phyloP scores from a whole-genome alignment of 2,888 invertebrate species.

The Sialis lutaria region DNA sequence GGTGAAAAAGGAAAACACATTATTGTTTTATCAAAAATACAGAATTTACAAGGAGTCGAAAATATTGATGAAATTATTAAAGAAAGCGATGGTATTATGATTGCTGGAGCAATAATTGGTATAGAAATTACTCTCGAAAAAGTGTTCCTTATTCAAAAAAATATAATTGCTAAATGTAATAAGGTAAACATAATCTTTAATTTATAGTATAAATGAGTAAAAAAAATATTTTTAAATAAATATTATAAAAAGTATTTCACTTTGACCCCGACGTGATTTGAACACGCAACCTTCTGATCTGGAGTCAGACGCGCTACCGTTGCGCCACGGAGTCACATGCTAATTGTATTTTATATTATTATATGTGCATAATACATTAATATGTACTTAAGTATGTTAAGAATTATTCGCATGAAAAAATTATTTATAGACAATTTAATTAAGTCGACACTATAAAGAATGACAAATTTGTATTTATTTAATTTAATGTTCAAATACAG shows the following conservation, averaged over 20 bases:
- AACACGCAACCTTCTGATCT: constrained; percentile 97
- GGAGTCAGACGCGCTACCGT: constrained; percentile 97
- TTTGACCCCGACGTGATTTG: constrained; percentile 90
- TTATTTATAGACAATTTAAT: neutral
- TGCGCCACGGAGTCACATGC: constrained; percentile 76
- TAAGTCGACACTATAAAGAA: neutral
- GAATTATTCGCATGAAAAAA: neutral
- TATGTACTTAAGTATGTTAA: neutral
- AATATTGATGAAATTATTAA: constrained; percentile 62
- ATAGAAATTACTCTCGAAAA: constrained; percentile 78
- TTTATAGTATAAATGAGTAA: neutral
- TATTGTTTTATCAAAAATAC: constrained; percentile 60
- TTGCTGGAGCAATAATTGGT: constrained; percentile 70
- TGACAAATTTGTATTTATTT: neutral
- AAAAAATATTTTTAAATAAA: too few relatives aligned
- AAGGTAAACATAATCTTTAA: constrained; percentile 21
- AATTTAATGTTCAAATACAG: constrained; percentile 14
- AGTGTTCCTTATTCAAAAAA: constrained; percentile 74
- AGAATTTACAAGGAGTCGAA: constrained; percentile 58
- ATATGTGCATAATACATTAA: neutral
- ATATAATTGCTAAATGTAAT: constrained; percentile 71
- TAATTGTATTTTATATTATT: neutral
- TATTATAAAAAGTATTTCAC: too few relatives aligned
- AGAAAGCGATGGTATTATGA: constrained; percentile 71
- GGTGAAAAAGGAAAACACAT: constrained; percentile 46